Percentiles rank a stretch among this genome's conserved stretches.
phyloP scores from a whole-genome alignment of 2,113 vertebrate genomes.

The Hylia prasina region DNA sequence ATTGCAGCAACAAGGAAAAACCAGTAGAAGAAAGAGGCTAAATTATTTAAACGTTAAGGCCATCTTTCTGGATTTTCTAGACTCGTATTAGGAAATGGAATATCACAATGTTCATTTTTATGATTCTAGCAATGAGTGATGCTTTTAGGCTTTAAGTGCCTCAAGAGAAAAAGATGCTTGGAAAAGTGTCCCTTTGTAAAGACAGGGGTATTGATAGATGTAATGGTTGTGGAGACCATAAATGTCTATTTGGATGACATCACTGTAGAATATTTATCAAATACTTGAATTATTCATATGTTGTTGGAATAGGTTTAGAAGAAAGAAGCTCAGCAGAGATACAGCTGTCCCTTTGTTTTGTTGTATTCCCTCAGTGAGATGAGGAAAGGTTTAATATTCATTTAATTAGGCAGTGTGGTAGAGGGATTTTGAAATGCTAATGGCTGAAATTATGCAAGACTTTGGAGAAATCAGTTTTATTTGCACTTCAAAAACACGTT shows the following conservation, averaged over 20 bases:
- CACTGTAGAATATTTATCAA: neutral
- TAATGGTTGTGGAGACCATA: neutral
- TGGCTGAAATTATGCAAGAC: conserved; percentile 37
- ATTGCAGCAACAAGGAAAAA: neutral
- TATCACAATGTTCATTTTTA: neutral
- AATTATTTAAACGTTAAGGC: neutral
- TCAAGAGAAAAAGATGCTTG: neutral
- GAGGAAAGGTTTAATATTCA: conserved; percentile 61
- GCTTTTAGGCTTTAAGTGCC: neutral
- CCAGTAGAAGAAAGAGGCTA: neutral
- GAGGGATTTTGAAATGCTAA: conserved; percentile 61
- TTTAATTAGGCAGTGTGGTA: conserved; percentile 42
- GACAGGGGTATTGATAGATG: neutral
- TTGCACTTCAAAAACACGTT: conserved; percentile 29
- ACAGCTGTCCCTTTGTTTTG: conserved; percentile 60
- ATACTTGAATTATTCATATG: conserved; percentile 47
- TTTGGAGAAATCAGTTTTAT: conserved; percentile 38
- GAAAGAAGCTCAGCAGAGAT: conserved; percentile 31
- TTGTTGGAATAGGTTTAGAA: conserved; percentile 19
- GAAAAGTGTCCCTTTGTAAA: neutral
- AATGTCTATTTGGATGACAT: neutral
- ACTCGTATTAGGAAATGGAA: neutral
- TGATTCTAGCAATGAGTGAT: neutral
- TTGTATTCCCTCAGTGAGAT: conserved; percentile 22
- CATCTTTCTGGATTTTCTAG: neutral